Base-by-base conservation (phyloP, 2,797 vertebrate genomes). In the Tragelaphus eurycerus region DNA sequence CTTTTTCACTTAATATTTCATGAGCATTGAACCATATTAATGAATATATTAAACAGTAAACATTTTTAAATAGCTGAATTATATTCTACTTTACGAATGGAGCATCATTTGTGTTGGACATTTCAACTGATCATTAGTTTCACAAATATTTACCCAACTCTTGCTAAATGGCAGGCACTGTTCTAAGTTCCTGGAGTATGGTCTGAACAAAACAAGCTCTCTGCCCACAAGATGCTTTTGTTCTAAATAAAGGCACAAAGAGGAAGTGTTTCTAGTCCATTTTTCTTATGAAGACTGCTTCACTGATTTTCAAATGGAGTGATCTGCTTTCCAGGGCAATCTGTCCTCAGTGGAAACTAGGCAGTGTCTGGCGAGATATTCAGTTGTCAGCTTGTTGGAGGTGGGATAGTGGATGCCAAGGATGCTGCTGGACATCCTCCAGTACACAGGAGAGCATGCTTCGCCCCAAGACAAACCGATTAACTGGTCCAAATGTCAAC, bases 1-100 rank as follows among this genome's bases (percentile, higher is more conserved):
- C 17, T 43, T 46, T 86, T 93, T 91, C 21, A 59, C 8, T 74
- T 95, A 31, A 1, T 97, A 93, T 88, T 94, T 95, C 52, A 90
- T 48, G 67, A 87, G 16, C 10, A 52, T 6, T 23, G 57, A 67
- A 62, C 14, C 43, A 52, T 17, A 38, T 85, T 52, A 43, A 89
- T 59, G 86, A 60, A 31, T 23, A 38, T 16, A 84, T 52, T 54
- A 25, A 89, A 85, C 71, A 31, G 12, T 10, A 43, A 74, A 55
- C 19, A 31, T n/a, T 9, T 90, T 86, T 74, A 62, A 85, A 76
- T 10, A 90, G 16, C 48, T 76, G 15, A 27, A 14, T 50, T 6
- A 4, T 50, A 71, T 90, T 78, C 38, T 23, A 7, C 52, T 94
- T 95, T 38, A 31, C 31, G 31, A 71, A 82, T 21, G 25, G 31